phyloP scores from a whole-genome alignment of 53 echinoderm and acorn worm genomes.

The Glandiceps talaboti region DNA sequence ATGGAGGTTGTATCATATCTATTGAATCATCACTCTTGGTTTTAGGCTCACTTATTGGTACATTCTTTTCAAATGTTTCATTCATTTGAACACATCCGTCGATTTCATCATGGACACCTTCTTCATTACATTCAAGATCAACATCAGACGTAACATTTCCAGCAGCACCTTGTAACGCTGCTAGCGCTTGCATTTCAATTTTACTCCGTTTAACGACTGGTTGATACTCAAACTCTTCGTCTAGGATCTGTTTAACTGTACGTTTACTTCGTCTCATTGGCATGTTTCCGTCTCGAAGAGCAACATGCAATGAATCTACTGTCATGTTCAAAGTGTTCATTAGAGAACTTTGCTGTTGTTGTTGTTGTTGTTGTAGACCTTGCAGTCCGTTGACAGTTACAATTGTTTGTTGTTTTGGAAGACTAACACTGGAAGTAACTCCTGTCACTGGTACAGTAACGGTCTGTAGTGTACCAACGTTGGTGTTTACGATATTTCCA shows the following conservation, averaged over 20 bases:
- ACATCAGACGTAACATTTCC: no score
- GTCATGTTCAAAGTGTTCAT: background rate
- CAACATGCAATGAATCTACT: no score
- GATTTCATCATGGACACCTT: no score
- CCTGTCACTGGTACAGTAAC: background rate
- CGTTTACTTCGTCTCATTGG: slow-evolving; percentile 42
- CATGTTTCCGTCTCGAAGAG: background rate
- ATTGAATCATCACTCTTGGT: no score
- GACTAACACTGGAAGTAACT: background rate
- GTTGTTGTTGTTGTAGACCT: background rate
- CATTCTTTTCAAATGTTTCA: no score
- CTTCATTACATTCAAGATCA: no score
- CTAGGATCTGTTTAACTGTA: slow-evolving; percentile 33
- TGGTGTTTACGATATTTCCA: background rate
- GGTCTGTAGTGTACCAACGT: background rate
- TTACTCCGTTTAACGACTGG: slow-evolving; percentile 47
- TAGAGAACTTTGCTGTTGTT: background rate
- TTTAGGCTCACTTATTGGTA: no score
- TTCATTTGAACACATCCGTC: background rate
- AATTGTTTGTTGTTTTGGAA: background rate
- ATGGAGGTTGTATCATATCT: background rate
- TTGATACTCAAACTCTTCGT: slow-evolving; percentile 45
- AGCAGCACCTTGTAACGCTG: no score
- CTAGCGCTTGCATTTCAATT: slow-evolving; percentile 4
- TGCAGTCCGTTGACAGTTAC: background rate